These are phyloP conservation scores for Pseudorectes ferrugineus DNA, from an alignment of 2,113 vertebrate genomes.

Conservation along the genomic window DNA sequence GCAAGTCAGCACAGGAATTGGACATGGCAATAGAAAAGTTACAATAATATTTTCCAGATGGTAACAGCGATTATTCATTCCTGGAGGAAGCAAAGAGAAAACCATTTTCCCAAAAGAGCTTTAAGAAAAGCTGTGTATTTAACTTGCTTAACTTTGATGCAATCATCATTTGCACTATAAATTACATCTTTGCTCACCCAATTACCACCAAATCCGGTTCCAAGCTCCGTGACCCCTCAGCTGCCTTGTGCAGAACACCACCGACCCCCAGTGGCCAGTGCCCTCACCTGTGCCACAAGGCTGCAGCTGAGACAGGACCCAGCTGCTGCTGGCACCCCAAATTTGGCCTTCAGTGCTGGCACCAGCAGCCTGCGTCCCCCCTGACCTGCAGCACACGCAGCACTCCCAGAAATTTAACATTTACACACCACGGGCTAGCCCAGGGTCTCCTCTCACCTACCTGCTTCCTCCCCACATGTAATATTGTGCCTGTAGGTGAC, in stretches of 20 bases:
- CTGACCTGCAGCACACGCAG: neutral
- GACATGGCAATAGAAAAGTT: neutral
- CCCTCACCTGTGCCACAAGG: accelerated
- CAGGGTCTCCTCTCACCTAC: neutral
- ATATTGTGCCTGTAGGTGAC: neutral
- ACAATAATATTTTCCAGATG: constrained; percentile 28
- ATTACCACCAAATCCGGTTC: neutral
- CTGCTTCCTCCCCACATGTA: neutral
- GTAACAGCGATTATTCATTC: neutral
- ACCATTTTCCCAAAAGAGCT: neutral
- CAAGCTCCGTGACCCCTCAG: neutral
- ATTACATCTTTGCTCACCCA: neutral
- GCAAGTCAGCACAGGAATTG: neutral
- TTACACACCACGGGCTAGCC: accelerated
- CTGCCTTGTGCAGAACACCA: neutral
- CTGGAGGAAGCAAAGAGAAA: neutral
- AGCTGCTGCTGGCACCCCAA: neutral
- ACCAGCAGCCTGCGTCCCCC: neutral
- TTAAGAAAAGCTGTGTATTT: neutral
- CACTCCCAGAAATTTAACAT: neutral
- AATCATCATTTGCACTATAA: neutral
- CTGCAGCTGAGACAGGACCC: neutral
- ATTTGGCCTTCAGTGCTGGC: neutral
- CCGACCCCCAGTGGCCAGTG: neutral
- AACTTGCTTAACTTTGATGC: neutral